These are phyloP conservation scores for Matsumurasca onukii DNA, from an alignment of 1,140 invertebrate species.

Conservation along the genomic window DNA sequence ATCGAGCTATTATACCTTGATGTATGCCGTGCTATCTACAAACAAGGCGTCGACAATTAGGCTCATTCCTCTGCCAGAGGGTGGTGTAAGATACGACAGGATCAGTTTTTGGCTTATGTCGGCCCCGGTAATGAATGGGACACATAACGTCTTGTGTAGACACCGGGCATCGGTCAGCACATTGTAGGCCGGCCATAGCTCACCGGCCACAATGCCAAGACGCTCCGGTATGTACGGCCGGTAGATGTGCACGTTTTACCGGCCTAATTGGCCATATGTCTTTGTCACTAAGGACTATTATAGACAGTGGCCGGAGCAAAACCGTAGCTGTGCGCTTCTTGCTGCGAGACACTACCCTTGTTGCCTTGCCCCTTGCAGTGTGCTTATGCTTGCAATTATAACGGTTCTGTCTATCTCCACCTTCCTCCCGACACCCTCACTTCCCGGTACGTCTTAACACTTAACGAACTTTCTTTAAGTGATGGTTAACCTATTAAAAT, in stretches of 20 bases:
- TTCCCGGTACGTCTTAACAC: no score
- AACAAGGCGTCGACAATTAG: no score
- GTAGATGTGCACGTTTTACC: conserved; percentile 12
- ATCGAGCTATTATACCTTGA: no score
- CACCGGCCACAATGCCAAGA: conserved; percentile 6
- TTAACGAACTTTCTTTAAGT: no score
- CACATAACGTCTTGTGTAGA: not conserved
- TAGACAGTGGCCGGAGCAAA: not conserved
- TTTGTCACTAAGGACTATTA: conserved; percentile 2
- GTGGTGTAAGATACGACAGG: not conserved
- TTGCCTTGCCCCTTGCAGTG: not conserved
- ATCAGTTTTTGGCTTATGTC: no score
- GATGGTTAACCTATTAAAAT: no score
- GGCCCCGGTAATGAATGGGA: not conserved
- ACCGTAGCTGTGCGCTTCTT: not conserved
- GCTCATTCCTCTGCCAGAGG: no score
- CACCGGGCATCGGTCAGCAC: not conserved
- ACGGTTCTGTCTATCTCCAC: no score
- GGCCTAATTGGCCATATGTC: conserved; percentile 12
- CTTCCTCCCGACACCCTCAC: no score
- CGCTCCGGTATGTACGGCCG: conserved; percentile 7
- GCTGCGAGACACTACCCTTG: no score
- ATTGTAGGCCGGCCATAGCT: conserved; percentile 5
- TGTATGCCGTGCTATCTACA: no score
- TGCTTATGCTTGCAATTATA: not conserved